Evolutionary conservation across 2,113 vertebrate species (phyloP).

Genomic region (Psilopsiagon aymara): DNA sequence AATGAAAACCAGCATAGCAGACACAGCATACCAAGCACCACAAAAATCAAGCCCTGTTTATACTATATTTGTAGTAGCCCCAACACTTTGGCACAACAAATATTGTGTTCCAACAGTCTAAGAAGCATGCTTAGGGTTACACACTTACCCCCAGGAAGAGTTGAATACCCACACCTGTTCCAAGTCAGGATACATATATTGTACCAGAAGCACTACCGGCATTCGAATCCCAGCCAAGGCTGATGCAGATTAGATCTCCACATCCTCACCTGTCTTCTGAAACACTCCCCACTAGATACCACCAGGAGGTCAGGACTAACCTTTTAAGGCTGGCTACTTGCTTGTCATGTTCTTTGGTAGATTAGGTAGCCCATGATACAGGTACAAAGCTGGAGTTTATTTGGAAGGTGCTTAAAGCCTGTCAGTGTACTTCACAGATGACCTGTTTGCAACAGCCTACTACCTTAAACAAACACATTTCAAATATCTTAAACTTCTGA

Average conservation of each 20-base stretch:
- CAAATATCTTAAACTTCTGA: conserved; percentile 64
- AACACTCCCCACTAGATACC: background rate
- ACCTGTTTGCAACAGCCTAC: conserved; percentile 27
- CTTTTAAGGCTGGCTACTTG: background rate
- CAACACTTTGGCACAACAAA: background rate
- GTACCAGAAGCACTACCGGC: background rate
- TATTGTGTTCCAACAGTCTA: background rate
- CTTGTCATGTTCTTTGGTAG: background rate
- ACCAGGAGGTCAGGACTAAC: background rate
- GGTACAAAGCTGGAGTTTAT: background rate
- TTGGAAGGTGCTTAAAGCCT: background rate
- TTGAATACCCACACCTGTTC: background rate
- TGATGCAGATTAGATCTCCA: background rate
- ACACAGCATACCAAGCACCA: background rate
- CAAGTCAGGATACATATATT: background rate
- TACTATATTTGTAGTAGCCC: background rate
- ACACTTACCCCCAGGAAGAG: background rate
- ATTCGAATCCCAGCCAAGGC: background rate
- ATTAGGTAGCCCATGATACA: background rate
- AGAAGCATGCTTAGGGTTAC: background rate
- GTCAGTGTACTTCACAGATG: conserved; percentile 14
- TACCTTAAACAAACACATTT: conserved; percentile 63
- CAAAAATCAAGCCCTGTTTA: background rate
- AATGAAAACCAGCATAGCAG: background rate
- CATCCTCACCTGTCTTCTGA: background rate